A percentile compares a stretch with the other conserved stretches of the same genome.
Conservation (phyloP, 2,888 invertebrate genomes). For the Protodeltote pygarga region DNA sequence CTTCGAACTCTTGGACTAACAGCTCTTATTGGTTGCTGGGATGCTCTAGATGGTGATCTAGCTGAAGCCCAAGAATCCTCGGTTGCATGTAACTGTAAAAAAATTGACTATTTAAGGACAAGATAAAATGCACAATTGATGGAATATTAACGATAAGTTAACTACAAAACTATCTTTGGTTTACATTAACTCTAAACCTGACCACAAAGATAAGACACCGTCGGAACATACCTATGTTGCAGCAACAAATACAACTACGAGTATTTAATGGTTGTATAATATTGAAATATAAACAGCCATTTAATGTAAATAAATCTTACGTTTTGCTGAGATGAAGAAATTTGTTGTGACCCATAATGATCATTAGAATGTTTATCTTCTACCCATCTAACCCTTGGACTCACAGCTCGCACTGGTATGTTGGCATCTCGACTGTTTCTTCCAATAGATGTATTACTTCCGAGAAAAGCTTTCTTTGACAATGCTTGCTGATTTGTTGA, state of each 20-base stretch:
- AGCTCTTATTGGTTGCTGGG: conserved; percentile 82
- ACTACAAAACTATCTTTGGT: too few species aligned
- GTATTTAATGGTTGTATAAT: too few species aligned
- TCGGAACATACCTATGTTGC: too few species aligned
- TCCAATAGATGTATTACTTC: conserved; percentile 83
- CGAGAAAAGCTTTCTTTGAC: conserved; percentile 83
- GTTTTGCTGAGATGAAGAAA: conserved; percentile 80
- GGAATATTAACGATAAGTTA: too few species aligned
- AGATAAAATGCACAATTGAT: too few species aligned
- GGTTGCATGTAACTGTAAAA: conserved; percentile 65
- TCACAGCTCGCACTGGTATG: conserved; percentile 84
- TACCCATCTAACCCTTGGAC: conserved; percentile 83
- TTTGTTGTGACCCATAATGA: conserved; percentile 75
- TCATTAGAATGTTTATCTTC: conserved; percentile 78
- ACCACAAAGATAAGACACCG: too few species aligned
- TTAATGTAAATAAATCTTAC: conserved; percentile 65
- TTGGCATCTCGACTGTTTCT: conserved; percentile 78
- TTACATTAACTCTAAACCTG: too few species aligned
- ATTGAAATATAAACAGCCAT: too few species aligned
- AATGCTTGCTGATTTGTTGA: conserved; percentile 78
- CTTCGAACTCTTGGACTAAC: conserved; percentile 83
- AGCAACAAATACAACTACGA: too few species aligned
- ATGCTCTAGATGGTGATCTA: conserved; percentile 78
- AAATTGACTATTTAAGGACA: too few species aligned
- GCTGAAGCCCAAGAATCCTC: conserved; percentile 78